phyloP scores from a whole-genome alignment of 2,888 invertebrate species.

The Drosophila tanythrix region DNA sequence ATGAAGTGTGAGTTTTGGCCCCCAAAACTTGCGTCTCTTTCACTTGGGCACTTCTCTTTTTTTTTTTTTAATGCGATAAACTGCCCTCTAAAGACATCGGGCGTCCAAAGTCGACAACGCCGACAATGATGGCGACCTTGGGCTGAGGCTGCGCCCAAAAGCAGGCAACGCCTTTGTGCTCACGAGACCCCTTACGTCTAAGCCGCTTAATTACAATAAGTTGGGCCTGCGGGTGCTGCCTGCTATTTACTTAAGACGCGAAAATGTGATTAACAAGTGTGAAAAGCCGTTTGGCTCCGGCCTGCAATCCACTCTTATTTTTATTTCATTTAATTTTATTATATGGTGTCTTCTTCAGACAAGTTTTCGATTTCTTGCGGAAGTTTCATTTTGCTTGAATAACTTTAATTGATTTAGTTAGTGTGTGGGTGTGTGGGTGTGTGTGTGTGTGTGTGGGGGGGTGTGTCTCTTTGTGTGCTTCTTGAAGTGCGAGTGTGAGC shows the following conservation, averaged over 20 bases:
- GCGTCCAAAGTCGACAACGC: slow-evolving; percentile 9
- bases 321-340: slow-evolving; percentile 61
- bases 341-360: slow-evolving; percentile 40
- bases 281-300: slow-evolving; percentile 71
- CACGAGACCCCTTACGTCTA: slow-evolving; percentile 58
- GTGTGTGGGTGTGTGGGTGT: neutral
- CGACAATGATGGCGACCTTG: slow-evolving; percentile 69
- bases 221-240: slow-evolving; percentile 53
- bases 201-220: slow-evolving; percentile 82
- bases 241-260: slow-evolving; percentile 80
- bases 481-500: slow-evolving; percentile 1
- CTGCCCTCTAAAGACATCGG: slow-evolving; percentile 74
- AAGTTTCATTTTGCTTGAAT: slow-evolving; percentile 69
- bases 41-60: slow-evolving; percentile 26
- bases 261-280: slow-evolving; percentile 82
- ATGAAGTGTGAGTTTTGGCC: slow-evolving; percentile 69
- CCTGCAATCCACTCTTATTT: slow-evolving; percentile 30
- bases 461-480: neutral
- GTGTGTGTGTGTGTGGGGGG: slow-evolving; percentile 1
- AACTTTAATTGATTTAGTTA: slow-evolving; percentile 79
- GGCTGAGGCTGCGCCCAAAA: slow-evolving; percentile 61
- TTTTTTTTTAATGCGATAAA: slow-evolving; percentile 80
- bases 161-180: slow-evolving; percentile 72
- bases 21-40: slow-evolving; percentile 10
- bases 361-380: slow-evolving; percentile 20